Percentiles rank a stretch among this genome's conserved stretches.
These are phyloP conservation scores for Adelphocoris suturalis DNA, from an alignment of 2,888 invertebrate species.

Conservation along the genomic window DNA sequence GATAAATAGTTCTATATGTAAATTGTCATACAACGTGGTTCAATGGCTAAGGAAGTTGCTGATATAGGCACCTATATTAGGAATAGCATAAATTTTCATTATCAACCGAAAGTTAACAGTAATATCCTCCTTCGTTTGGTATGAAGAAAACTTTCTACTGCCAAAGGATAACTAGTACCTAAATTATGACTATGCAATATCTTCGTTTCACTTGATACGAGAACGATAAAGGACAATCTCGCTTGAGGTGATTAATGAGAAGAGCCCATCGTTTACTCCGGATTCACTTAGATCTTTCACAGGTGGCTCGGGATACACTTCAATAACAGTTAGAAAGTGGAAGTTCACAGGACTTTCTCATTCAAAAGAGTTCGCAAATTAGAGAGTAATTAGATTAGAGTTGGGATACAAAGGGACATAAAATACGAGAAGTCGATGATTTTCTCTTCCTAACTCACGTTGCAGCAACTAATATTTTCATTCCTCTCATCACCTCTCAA, in stretches of 20 bases:
- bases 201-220: too few species aligned
- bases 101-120: neutral
- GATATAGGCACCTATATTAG: too few species aligned
- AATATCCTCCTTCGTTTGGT: neutral
- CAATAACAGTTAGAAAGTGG: neutral
- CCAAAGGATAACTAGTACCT: neutral
- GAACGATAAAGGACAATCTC: neutral
- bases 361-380: neutral
- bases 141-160: neutral
- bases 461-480: too few species aligned
- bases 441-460: too few species aligned
- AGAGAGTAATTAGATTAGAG: neutral
- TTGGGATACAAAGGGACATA: neutral
- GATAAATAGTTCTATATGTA: too few species aligned
- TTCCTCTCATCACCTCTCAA: too few species aligned
- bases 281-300: neutral
- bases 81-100: neutral
- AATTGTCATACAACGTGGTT: too few species aligned
- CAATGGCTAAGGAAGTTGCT: too few species aligned
- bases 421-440: too few species aligned
- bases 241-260: neutral
- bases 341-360: neutral
- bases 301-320: neutral
- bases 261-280: neutral
- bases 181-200: neutral